Base-by-base conservation (phyloP, 2,797 vertebrate species). In the Xiphophorus birchmanni region DNA sequence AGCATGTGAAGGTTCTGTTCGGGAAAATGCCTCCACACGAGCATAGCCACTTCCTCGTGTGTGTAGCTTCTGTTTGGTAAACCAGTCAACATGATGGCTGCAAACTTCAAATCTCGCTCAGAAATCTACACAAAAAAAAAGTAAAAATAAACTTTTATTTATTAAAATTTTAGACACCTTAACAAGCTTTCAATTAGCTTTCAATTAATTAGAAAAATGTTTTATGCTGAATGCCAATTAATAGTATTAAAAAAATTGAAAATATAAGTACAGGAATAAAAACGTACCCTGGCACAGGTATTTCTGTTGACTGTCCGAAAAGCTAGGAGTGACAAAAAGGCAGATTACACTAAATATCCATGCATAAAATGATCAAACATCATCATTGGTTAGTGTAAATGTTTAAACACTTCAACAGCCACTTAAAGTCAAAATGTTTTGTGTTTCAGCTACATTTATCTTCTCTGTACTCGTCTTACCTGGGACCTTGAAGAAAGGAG, bases 41-140 rank as follows among this genome's bases (percentile, higher is more conserved):
- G 91, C 79, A 91, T 93, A 23, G 87, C 93, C 35, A 98, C 80
- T 15, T 98, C 96, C 60, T 96, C 93, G 0, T 95, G 89, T 1
- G 86, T 94, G 77, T 94, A 96, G 11, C 84, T 88, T 65, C 75
- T 87, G 35, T 90, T 91, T 0, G 97, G 97, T 32, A 99, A 90
- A 82, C 96, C 96, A 1, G 96, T 96, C 82, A 99, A 81, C 84
- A 96, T 94, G 73, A 98, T 74, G 0, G 85, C 85, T 44, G 81
- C 48, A 9, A 26, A 35, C 8, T 0, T 40, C 0, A 67, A 21
- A 10, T 11, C 10, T 0, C 0, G 5, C 44, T 0, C 0, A 2
- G 4, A 12, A 44, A 48, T 78, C 88, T 91, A 8, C 4, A 32
- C 48, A 54, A 80, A 29, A 42, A 42, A 7, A 15, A 12, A 48